phyloP scores from a whole-genome alignment of 1,140 invertebrate genomes.

The Tribolium madens region DNA sequence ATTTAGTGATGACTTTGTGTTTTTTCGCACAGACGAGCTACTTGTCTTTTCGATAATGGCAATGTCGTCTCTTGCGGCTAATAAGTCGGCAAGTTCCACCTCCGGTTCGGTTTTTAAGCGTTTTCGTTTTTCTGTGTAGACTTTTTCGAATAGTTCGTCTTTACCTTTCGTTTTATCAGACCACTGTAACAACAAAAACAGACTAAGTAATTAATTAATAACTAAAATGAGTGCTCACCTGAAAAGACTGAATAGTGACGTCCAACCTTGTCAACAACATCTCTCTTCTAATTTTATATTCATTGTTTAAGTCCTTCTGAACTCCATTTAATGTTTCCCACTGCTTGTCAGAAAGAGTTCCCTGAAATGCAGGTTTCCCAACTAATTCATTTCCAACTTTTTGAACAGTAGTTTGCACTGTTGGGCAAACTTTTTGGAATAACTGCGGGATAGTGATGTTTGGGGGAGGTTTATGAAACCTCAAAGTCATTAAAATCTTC shows the following conservation, averaged over 20 bases:
- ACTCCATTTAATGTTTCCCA: conserved; percentile 81
- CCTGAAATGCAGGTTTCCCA: conserved; percentile 83
- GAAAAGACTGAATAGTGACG: conserved; percentile 94
- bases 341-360: conserved; percentile 80
- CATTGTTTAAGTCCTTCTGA: conserved; percentile 80
- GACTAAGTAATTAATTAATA: not conserved
- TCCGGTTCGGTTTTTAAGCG: conserved; percentile 73
- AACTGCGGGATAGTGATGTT: conserved; percentile 81
- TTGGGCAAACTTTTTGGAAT: conserved; percentile 82
- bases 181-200: conserved; percentile 78
- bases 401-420: conserved; percentile 78
- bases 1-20: conserved; percentile 85
- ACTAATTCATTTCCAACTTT: conserved; percentile 71
- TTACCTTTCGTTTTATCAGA: conserved; percentile 83
- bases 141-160: conserved; percentile 78
- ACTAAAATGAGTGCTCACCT: conserved; percentile 61
- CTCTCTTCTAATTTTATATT: conserved; percentile 86
- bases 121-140: conserved; percentile 77
- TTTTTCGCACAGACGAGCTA: conserved; percentile 81
- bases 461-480: conserved; percentile 87
- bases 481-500: conserved; percentile 80
- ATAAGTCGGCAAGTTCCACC: conserved; percentile 78
- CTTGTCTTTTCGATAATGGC: conserved; percentile 91
- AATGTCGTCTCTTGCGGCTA: conserved; percentile 86
- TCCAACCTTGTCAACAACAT: conserved; percentile 92